Percentiles rank a stretch among this genome's conserved stretches.
Conservation (phyloP, 30 jellyfish, hydroid and myxozoan species). For the Aurelia sp. region DNA sequence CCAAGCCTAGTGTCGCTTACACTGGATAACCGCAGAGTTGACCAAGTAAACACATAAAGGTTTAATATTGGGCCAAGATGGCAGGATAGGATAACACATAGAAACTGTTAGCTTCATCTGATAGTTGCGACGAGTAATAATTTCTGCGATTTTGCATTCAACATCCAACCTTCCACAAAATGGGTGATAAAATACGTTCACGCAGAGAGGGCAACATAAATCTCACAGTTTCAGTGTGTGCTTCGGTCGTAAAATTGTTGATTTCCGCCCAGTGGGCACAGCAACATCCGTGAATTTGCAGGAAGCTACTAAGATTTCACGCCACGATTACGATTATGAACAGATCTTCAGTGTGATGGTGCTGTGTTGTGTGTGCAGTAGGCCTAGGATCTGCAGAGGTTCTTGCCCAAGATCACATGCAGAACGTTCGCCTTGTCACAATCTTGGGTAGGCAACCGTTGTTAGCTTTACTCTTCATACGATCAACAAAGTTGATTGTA, state of each 20-base stretch:
- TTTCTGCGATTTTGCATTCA: no score
- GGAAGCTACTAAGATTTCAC: constrained; percentile 62
- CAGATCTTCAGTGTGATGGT: not conserved
- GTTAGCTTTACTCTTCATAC: no score
- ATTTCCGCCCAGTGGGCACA: constrained; percentile 78
- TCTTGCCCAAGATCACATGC: no score
- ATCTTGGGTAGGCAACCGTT: no score
- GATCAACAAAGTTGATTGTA: no score
- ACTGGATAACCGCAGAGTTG: not conserved
- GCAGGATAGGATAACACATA: no score
- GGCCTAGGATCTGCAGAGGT: not conserved
- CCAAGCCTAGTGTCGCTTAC: not conserved
- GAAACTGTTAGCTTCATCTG: no score
- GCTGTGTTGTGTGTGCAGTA: not conserved
- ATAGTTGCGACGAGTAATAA: no score
- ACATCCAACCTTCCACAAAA: not conserved
- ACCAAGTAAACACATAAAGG: not conserved
- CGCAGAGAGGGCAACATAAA: constrained; percentile 45
- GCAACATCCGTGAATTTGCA: constrained; percentile 52
- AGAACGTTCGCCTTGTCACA: no score
- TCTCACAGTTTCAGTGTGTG: constrained; percentile 64
- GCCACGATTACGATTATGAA: constrained; percentile 38
- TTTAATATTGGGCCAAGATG: not conserved
- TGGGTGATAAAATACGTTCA: constrained; percentile 7
- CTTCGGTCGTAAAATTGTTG: constrained; percentile 52